Base-by-base conservation (phyloP, 2,797 vertebrate genomes). In the Aphelocoma californica region DNA sequence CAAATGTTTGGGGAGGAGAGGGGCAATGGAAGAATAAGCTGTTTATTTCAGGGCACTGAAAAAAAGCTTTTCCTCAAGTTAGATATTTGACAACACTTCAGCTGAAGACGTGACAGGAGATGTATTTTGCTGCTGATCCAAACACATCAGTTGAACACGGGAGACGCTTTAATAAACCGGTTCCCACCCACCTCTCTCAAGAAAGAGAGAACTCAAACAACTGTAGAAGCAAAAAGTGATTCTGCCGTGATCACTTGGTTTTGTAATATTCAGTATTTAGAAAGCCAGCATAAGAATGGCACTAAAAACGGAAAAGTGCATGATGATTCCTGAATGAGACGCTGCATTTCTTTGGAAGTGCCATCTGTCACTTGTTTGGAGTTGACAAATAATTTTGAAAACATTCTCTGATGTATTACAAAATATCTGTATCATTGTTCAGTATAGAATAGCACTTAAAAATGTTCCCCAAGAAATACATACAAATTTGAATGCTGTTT, bases 371-470 rank as follows among this genome's bases (percentile, higher is more conserved):
- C 74, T 92, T 77, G 48, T 91, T 86, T 25, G 38, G 86, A 94
- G 54, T 83, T 96, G 81, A 88, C 83, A 73, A 92, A 90, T 88
- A 91, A 94, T 92, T 93, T 67, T 88, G 83, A 90, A 94, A 95
- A 77, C n/a, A 69, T 88, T 92, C 73, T 94, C 74, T 87, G 77
- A 95, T 81, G 54, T 86, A 83, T 10, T 61, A 84, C 81, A 92
- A 78, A 96, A n/a, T 94, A 94, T 94, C 92, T 86, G 88, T 91
- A 95, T 44, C 80, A 95, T 70, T 95, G 86, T 93, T 95, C 90
- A 26, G 28, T 56, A 81, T 1, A 81, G 86, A 96, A 81, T 62
- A 95, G 81, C 61, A 74, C 90, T 92, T 92, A 17, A 88, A 96
- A 90, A 75, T 66, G 89, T 77, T 61, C 86, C 61, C 78, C 45